These are phyloP conservation scores for Tyria jacobaeae DNA, from an alignment of 2,888 invertebrate genomes.

Conservation along the genomic window DNA sequence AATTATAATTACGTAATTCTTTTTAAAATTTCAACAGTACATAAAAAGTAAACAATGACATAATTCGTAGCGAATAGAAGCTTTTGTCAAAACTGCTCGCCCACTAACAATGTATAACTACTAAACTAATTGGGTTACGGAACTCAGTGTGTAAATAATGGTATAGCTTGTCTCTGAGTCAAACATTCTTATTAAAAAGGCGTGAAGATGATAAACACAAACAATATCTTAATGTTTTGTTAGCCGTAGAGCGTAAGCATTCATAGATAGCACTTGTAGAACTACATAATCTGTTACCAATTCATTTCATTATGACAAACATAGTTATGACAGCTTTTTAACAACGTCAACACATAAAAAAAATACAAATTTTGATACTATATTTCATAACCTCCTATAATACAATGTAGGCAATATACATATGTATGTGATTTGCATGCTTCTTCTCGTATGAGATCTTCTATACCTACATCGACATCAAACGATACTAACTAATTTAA, in stretches of 20 bases:
- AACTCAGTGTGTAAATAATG: conserved; percentile 12
- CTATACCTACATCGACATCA: no score
- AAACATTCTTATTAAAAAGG: conserved; percentile 11
- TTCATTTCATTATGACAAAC: no score
- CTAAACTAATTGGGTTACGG: conserved; percentile 13
- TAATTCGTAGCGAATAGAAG: background rate
- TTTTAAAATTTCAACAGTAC: background rate
- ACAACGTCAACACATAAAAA: no score
- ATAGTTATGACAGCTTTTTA: no score
- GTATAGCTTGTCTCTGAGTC: conserved; percentile 5
- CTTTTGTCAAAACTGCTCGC: background rate
- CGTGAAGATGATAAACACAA: conserved; percentile 8
- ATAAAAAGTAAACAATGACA: background rate
- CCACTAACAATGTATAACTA: background rate
- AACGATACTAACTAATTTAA: no score
- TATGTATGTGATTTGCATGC: no score
- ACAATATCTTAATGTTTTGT: background rate
- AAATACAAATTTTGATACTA: no score
- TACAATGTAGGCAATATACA: no score
- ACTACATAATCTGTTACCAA: background rate
- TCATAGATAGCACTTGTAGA: background rate
- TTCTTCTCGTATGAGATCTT: no score
- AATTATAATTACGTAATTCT: background rate
- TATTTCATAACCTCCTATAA: no score
- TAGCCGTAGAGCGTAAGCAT: background rate